Conservation (phyloP, 2,113 vertebrate genomes). For the Apaloderma vittatum region DNA sequence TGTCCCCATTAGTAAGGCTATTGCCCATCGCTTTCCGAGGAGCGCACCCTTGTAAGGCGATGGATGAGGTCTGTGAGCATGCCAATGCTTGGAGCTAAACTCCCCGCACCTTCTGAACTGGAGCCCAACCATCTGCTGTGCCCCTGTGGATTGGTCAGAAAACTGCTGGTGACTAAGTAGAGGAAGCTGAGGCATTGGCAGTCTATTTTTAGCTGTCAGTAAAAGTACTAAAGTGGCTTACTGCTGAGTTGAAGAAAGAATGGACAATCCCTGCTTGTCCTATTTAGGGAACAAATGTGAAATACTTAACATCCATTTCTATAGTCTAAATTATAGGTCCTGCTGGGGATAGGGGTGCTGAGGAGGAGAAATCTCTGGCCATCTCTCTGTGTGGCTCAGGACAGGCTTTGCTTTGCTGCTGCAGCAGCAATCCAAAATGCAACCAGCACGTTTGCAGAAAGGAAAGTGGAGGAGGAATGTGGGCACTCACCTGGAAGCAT, state of each 20-base stretch:
- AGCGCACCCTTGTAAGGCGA: background rate
- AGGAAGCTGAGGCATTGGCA: background rate
- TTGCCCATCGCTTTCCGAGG: fast-evolving
- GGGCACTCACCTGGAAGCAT: background rate
- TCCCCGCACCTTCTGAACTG: background rate
- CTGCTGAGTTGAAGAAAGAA: constrained; percentile 56
- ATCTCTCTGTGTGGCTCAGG: background rate
- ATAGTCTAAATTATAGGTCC: constrained; percentile 20
- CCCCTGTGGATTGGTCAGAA: constrained; percentile 12
- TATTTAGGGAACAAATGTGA: constrained; percentile 67
- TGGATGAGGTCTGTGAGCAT: fast-evolving
- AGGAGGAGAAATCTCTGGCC: background rate
- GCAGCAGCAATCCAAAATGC: background rate
- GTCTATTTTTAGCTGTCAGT: constrained; percentile 65
- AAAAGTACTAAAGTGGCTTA: constrained; percentile 59
- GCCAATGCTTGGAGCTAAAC: background rate
- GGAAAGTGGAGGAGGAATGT: background rate
- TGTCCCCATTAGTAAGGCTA: background rate
- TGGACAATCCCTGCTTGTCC: constrained; percentile 50
- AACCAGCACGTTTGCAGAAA: background rate
- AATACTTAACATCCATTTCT: constrained; percentile 14
- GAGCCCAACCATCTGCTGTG: constrained; percentile 11
- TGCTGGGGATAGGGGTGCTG: background rate
- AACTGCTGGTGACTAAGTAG: constrained; percentile 34
- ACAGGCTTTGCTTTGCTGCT: background rate